phyloP scores from a whole-genome alignment of 2,888 invertebrate genomes.

The Acanthosepion esculentum region DNA sequence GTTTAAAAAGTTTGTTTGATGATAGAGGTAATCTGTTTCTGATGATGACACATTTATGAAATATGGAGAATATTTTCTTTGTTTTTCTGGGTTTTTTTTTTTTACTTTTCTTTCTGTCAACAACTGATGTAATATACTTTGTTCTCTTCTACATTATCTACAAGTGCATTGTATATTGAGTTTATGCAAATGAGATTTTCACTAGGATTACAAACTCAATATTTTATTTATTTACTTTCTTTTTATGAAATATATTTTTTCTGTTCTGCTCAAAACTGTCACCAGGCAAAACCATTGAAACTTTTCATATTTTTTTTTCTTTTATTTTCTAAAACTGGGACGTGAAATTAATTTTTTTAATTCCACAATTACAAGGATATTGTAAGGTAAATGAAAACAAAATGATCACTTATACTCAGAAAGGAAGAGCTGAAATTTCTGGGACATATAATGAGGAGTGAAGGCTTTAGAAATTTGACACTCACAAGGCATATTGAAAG shows the following conservation, averaged over 20 bases:
- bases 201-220: neutral
- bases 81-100: neutral
- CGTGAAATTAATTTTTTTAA: neutral
- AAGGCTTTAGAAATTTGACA: too few relatives aligned
- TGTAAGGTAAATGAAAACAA: too few relatives aligned
- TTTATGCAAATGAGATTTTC: neutral
- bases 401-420: too few relatives aligned
- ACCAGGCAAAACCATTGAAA: neutral
- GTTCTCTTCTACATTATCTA: slow-evolving; percentile 33
- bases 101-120: neutral
- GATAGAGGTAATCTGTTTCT: slow-evolving; percentile 21
- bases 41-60: neutral
- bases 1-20: slow-evolving; percentile 1
- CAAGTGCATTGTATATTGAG: neutral
- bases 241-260: neutral
- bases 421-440: too few relatives aligned
- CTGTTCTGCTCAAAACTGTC: neutral
- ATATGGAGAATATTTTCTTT: neutral
- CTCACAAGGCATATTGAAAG: too few relatives aligned
- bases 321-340: neutral
- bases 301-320: neutral
- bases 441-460: too few relatives aligned
- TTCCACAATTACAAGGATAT: neutral
- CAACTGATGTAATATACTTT: neutral
- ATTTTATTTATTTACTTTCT: neutral